Evolutionary conservation across 2,888 invertebrate genomes (phyloP).

Genomic region (Zhuqinia jingwanae): DNA sequence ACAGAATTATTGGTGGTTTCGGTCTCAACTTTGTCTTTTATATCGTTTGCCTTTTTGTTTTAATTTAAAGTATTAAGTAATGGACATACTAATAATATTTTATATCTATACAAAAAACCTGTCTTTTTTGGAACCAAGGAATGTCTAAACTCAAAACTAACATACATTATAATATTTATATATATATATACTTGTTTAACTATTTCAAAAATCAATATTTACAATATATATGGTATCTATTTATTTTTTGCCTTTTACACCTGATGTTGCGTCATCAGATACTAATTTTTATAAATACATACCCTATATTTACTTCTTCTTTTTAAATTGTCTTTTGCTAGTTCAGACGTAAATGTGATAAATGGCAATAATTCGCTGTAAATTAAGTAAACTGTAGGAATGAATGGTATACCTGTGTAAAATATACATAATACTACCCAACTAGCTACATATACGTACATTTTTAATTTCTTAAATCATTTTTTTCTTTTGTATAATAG

Average conservation of each 20-base stretch:
- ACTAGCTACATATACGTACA: too few relatives aligned
- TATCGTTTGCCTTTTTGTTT: constrained; percentile 54
- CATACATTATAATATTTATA: not conserved
- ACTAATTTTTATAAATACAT: not conserved
- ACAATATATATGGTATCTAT: not conserved
- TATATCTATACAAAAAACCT: too few relatives aligned
- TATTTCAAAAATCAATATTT: not conserved
- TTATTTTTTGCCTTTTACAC: constrained; percentile 12
- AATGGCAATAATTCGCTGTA: constrained; percentile 16
- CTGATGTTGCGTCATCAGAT: too few relatives aligned
- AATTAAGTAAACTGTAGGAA: constrained; percentile 44
- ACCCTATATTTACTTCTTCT: too few relatives aligned
- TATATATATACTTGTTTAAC: not conserved
- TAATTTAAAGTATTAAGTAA: constrained; percentile 8
- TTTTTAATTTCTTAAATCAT: not conserved
- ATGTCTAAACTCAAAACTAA: constrained; percentile 37
- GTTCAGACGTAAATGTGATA: constrained; percentile 34
- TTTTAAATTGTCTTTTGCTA: constrained; percentile 61
- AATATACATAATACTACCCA: not conserved
- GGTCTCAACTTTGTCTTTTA: constrained; percentile 60
- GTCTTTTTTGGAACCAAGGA: constrained; percentile 62
- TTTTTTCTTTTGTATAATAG: constrained; percentile 1
- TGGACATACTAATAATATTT: too few relatives aligned
- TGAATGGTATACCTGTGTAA: constrained; percentile 50
- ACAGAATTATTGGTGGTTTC: constrained; percentile 60